Evolutionary conservation across 2,797 vertebrate species (phyloP).

Genomic region (Morelia viridis): DNA sequence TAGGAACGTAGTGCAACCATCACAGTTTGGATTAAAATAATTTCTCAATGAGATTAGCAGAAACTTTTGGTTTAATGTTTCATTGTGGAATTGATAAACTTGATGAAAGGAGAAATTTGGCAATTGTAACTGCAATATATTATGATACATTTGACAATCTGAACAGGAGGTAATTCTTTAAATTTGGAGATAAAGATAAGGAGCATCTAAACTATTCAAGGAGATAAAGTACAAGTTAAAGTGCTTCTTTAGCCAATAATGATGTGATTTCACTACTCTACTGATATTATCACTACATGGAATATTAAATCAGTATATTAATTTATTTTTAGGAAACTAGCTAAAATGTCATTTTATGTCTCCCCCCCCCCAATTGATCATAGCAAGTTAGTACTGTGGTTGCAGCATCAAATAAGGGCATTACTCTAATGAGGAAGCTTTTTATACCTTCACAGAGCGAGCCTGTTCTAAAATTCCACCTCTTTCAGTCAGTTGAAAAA

Average conservation of each 20-base stretch:
- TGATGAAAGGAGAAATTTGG: conserved; percentile 16
- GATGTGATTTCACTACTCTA: conserved; percentile 66
- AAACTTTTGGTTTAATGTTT: conserved; percentile 40
- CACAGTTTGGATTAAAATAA: neutral
- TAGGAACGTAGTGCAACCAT: neutral
- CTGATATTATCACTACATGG: conserved; percentile 63
- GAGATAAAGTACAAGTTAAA: conserved; percentile 61
- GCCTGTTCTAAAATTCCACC: neutral
- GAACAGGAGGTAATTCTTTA: conserved; percentile 45
- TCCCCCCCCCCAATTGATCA: no score
- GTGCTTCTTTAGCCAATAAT: conserved; percentile 57
- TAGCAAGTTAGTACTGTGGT: neutral
- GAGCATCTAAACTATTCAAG: conserved; percentile 37
- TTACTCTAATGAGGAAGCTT: neutral
- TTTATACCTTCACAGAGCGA: neutral
- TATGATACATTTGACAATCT: conserved; percentile 48
- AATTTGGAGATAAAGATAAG: conserved; percentile 50
- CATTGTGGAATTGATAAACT: conserved; percentile 39
- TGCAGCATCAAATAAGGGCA: neutral
- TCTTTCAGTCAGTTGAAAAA: neutral
- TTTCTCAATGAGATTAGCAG: neutral
- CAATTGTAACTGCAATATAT: neutral
- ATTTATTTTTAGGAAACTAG: conserved; percentile 57
- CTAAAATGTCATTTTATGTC: no score
- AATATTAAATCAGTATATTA: conserved; percentile 56